Evolutionary conservation across 2,113 vertebrate species (phyloP).

Genomic region (Struthio camelus): DNA sequence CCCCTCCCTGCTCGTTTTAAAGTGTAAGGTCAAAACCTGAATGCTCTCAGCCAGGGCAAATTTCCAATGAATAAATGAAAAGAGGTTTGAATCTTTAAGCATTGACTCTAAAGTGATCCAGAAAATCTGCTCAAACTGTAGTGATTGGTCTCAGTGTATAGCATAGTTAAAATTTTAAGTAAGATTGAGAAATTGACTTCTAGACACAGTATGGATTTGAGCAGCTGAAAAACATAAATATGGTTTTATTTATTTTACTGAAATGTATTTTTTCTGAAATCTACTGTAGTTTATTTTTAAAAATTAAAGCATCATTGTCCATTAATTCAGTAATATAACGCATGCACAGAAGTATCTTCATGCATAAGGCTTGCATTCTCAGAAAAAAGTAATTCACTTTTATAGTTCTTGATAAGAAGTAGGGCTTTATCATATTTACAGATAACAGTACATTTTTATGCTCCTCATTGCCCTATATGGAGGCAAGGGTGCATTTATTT

Average conservation of each 20-base stretch:
- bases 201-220: neutral
- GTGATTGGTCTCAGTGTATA: neutral
- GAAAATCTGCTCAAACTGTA: neutral
- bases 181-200: neutral
- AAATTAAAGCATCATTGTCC: neutral
- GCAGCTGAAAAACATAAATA: neutral
- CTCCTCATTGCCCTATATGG: neutral
- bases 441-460: neutral
- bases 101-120: neutral
- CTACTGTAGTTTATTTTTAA: neutral
- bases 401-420: neutral
- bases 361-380: neutral
- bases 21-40: neutral
- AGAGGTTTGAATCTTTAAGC: neutral
- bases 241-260: neutral
- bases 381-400: neutral
- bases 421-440: neutral
- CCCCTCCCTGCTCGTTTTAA: neutral
- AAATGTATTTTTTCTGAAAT: neutral
- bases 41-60: fast-evolving
- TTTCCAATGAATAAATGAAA: neutral
- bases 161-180: neutral
- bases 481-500: neutral
- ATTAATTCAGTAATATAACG: neutral
- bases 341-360: neutral